Base-by-base conservation (phyloP, 2,113 vertebrate genomes). In the Polyodon spathula region DNA sequence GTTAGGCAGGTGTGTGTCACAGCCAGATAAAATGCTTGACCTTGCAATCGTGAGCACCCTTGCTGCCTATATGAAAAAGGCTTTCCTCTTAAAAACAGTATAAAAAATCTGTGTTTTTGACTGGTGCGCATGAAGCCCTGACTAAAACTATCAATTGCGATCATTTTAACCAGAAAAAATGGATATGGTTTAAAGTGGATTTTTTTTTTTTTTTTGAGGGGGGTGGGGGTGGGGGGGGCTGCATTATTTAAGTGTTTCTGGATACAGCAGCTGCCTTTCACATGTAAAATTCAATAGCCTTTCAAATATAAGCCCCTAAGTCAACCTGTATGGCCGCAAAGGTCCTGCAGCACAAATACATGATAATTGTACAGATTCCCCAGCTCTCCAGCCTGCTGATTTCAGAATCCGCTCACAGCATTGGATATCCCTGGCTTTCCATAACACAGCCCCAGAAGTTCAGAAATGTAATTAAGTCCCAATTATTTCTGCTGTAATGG, bases 241-340 rank as follows among this genome's bases (percentile, higher is more conserved):
- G 37, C n/a, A n/a, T n/a, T n/a, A n/a, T n/a, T 4, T 37, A n/a
- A 37, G 53, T 27, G 17, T 83, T 87, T 81, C 71, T 83, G 40
- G 16, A 61, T 12, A 61, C 74, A 84, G 70, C 84, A 88, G 80
- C 81, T 89, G 84, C 75, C 72, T 82, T 77, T 80, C 82, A 76
- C 81, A 82, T 84, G 84, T 85, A 87, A 82, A 87, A 88, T 86
- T 84, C 78, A 82, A 75, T 84, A 87, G 84, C 72, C 78, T 81
- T 80, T 83, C 76, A 77, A 79, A 76, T 78, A 62, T 72, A 80
- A 78, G 79, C 79, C 81, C 81, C 60, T 63, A 69, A n/a, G 67
- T 78, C 79, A 81, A 87, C 85, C 82, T 63, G 68, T 54, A 74
- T 70, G 78, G 64, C 77, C 81, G 69, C 76, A 74, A 46, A 66